A percentile compares a stretch with the other conserved stretches of the same genome.
These are phyloP conservation scores for Pipistrellus pipistrellus DNA, from an alignment of 2,797 vertebrate genomes.

Conservation along the genomic window DNA sequence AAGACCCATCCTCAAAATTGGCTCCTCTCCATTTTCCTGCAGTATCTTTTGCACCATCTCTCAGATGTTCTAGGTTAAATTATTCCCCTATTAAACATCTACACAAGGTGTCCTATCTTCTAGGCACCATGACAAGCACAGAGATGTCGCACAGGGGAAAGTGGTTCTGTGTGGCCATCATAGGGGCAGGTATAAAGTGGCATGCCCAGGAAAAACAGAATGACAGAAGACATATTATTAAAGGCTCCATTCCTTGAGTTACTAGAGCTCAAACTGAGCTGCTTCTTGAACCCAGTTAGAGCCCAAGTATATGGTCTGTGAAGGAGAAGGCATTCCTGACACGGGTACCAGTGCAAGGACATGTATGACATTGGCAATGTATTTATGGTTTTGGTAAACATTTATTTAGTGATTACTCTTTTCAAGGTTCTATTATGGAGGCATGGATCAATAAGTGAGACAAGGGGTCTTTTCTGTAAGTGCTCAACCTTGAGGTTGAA, in stretches of 20 bases:
- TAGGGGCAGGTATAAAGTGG: slow-evolving; percentile 20
- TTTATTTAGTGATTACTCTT: neutral
- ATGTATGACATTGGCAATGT: neutral
- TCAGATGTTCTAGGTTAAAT: slow-evolving; percentile 41
- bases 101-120: neutral
- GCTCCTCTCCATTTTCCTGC: neutral
- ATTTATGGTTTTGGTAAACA: slow-evolving; percentile 41
- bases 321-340: slow-evolving; percentile 47
- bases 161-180: neutral
- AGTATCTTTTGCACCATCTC: slow-evolving; percentile 35
- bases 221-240: slow-evolving; percentile 35
- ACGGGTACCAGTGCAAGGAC: neutral
- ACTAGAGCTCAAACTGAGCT: slow-evolving; percentile 44
- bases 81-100: slow-evolving; percentile 34
- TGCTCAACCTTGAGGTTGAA: slow-evolving; percentile 41
- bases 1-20: neutral
- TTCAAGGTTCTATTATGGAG: slow-evolving; percentile 10
- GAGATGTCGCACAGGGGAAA: slow-evolving; percentile 44
- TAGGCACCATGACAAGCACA: slow-evolving; percentile 29
- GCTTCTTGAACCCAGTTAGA: slow-evolving; percentile 2
- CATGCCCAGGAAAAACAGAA: slow-evolving; percentile 29
- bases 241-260: neutral
- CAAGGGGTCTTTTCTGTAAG: neutral
- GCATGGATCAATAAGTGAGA: slow-evolving; percentile 27
- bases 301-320: neutral